Conservation (phyloP, 2,113 vertebrate genomes). For the Peromyscus polionotus region DNA sequence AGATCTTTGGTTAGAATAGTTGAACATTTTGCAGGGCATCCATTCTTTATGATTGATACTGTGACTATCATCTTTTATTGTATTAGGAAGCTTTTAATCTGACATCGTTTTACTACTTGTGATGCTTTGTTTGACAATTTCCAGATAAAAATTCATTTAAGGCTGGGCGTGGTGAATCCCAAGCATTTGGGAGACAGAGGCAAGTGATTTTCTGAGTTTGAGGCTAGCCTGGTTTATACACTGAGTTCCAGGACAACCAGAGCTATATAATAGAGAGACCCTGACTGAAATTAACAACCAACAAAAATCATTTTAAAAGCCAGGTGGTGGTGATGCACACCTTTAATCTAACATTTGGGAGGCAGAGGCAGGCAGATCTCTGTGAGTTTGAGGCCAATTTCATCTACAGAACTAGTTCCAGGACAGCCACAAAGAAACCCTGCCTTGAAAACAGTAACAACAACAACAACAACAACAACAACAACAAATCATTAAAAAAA, state of each 20-base stretch:
- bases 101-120: background rate
- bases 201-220: background rate
- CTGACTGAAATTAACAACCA: background rate
- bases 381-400: too few species aligned
- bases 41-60: background rate
- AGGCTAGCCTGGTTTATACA: background rate
- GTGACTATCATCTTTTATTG: background rate
- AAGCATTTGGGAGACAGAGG: background rate
- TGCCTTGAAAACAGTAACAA: too few species aligned
- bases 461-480: too few species aligned
- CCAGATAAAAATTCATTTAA: background rate
- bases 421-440: too few species aligned
- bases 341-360: too few species aligned
- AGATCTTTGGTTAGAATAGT: background rate
- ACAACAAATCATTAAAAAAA: background rate
- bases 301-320: background rate
- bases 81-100: background rate
- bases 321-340: too few species aligned
- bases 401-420: too few species aligned
- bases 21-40: background rate
- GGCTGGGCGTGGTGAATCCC: background rate
- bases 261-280: background rate
- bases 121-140: background rate
- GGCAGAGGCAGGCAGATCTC: too few species aligned
- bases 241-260: background rate